These are phyloP conservation scores for Desmodus rotundus DNA, from an alignment of 2,113 vertebrate species.

Conservation along the genomic window DNA sequence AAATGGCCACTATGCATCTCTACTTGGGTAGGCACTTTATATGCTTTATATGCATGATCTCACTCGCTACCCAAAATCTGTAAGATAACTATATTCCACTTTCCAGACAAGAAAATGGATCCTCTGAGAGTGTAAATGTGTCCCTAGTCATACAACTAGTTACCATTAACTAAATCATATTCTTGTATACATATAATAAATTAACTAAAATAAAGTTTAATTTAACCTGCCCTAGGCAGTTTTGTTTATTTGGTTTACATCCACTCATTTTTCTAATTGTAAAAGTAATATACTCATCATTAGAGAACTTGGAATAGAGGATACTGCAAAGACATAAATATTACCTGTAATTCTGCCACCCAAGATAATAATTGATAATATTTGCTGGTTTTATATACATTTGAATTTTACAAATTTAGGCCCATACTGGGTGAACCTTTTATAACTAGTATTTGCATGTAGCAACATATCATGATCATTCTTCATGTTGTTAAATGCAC, in stretches of 20 bases:
- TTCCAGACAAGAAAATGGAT: background rate
- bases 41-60: background rate
- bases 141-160: background rate
- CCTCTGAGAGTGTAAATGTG: background rate
- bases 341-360: background rate
- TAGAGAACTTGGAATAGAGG: background rate
- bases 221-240: background rate
- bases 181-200: background rate
- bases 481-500: background rate
- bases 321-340: background rate
- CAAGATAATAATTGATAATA: background rate
- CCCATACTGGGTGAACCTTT: background rate
- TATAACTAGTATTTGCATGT: background rate
- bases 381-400: background rate
- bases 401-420: background rate
- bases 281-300: background rate
- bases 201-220: constrained; percentile 9
- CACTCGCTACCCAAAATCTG: background rate
- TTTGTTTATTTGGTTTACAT: background rate
- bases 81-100: background rate
- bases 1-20: background rate
- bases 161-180: background rate
- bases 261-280: background rate
- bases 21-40: background rate
- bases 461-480: background rate